Conservation (phyloP, 2,888 invertebrate genomes). For the Drosophila quinaria region DNA sequence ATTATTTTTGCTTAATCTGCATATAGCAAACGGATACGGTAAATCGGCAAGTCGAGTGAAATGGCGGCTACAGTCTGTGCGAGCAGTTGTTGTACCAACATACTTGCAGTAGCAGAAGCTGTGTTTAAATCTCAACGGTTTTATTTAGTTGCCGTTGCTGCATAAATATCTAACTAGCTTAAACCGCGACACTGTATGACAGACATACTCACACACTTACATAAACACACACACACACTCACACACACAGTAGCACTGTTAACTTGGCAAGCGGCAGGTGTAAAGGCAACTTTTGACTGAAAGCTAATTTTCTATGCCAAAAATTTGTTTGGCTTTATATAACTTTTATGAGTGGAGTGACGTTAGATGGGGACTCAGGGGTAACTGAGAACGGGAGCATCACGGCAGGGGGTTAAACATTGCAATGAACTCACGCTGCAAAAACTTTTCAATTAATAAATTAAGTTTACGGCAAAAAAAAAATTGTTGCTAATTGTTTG, state of each 20-base stretch:
- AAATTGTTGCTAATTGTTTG: conserved; percentile 67
- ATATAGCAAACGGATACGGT: conserved; percentile 55
- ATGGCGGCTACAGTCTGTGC: conserved; percentile 12
- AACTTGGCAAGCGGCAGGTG: conserved; percentile 44
- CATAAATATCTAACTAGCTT: conserved; percentile 42
- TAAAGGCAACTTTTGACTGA: conserved; percentile 59
- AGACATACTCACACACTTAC: conserved; percentile 9
- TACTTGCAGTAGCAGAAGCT: conserved; percentile 1
- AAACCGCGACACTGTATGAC: conserved; percentile 43
- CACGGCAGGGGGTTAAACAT: conserved; percentile 1
- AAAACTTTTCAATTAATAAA: conserved; percentile 77
- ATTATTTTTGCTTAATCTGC: conserved; percentile 74
- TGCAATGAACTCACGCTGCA: conserved; percentile 52
- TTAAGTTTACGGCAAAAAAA: conserved; percentile 52
- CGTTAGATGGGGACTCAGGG: not conserved
- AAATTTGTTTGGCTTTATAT: conserved; percentile 59
- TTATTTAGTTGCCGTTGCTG: conserved; percentile 51
- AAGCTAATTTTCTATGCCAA: conserved; percentile 67
- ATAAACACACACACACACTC: not conserved
- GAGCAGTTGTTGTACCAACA: conserved; percentile 22
- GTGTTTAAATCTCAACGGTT: conserved; percentile 43
- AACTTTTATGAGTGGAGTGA: conserved; percentile 58
- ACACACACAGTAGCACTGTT: not conserved
- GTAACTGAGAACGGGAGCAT: not conserved
- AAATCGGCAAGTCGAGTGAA: conserved; percentile 26